phyloP scores from a whole-genome alignment of 2,113 vertebrate species.

The Spea multiplicata region DNA sequence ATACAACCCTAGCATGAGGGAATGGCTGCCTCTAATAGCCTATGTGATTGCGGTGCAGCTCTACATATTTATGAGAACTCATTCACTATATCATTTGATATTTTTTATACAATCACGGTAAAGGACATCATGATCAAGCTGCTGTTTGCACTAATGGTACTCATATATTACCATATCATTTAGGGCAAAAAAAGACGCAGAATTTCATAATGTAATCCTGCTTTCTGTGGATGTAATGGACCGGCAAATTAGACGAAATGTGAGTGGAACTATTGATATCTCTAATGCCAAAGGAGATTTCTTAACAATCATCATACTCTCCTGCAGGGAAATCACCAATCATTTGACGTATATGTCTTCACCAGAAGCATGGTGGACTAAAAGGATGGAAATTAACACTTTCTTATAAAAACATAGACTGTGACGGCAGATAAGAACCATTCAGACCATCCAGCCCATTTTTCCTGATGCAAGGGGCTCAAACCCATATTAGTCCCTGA shows the following conservation, averaged over 20 bases:
- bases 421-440: too few relatives aligned
- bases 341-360: background rate
- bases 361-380: too few relatives aligned
- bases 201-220: conserved; percentile 3
- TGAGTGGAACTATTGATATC: background rate
- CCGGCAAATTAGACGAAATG: conserved; percentile 12
- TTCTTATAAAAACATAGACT: too few relatives aligned
- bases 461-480: too few relatives aligned
- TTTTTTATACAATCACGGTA: conserved; percentile 34
- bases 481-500: too few relatives aligned
- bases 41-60: conserved; percentile 36
- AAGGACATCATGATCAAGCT: conserved; percentile 1
- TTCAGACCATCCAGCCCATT: too few relatives aligned
- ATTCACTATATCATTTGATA: conserved; percentile 35
- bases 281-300: background rate
- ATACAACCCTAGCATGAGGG: conserved; percentile 9
- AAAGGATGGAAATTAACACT: background rate
- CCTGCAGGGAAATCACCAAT: background rate
- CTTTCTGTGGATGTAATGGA: conserved; percentile 23
- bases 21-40: conserved; percentile 34
- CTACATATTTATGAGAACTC: conserved; percentile 45
- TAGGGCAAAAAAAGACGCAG: background rate
- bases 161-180: conserved; percentile 38
- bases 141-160: background rate
- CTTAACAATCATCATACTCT: background rate